Evolutionary conservation across 1,140 invertebrate genomes (phyloP).

Genomic region (Sweltsa coloradensis): DNA sequence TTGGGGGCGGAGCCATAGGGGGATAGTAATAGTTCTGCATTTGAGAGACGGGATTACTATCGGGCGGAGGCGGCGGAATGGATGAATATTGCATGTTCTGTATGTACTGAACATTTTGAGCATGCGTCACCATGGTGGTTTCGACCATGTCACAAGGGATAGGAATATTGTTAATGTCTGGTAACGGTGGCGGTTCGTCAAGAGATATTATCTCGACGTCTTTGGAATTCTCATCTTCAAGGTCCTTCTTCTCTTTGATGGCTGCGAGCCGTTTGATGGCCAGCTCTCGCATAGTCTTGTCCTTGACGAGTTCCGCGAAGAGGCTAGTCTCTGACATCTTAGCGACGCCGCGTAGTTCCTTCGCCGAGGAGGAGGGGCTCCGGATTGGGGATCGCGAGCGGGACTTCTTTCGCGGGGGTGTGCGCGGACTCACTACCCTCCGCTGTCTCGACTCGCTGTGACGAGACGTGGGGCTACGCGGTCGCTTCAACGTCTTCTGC

Average conservation of each 20-base stretch:
- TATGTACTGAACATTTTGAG: background rate
- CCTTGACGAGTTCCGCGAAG: constrained; percentile 77
- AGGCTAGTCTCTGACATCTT: constrained; percentile 74
- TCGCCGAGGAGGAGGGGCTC: constrained; percentile 10
- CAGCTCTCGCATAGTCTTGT: constrained; percentile 63
- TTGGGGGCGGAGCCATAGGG: too few relatives aligned
- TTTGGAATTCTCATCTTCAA: constrained; percentile 27
- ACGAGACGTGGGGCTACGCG: too few relatives aligned
- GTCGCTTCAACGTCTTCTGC: too few relatives aligned
- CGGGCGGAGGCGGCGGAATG: background rate
- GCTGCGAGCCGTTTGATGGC: constrained; percentile 54
- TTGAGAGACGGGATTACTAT: background rate
- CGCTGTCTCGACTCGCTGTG: too few relatives aligned
- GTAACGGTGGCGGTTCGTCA: too few relatives aligned
- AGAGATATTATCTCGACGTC: background rate
- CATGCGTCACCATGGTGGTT: too few relatives aligned
- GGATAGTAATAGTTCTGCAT: too few relatives aligned
- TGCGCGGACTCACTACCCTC: too few relatives aligned
- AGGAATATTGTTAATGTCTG: constrained; percentile 39
- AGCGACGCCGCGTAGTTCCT: constrained; percentile 25
- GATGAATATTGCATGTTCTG: background rate
- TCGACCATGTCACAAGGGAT: constrained; percentile 35
- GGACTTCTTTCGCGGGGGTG: constrained; percentile 20
- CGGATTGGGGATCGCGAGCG: constrained; percentile 13
- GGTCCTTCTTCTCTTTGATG: constrained; percentile 43